These are phyloP conservation scores for Aphis craccivora DNA, from an alignment of 1,140 invertebrate genomes.

Conservation along the genomic window DNA sequence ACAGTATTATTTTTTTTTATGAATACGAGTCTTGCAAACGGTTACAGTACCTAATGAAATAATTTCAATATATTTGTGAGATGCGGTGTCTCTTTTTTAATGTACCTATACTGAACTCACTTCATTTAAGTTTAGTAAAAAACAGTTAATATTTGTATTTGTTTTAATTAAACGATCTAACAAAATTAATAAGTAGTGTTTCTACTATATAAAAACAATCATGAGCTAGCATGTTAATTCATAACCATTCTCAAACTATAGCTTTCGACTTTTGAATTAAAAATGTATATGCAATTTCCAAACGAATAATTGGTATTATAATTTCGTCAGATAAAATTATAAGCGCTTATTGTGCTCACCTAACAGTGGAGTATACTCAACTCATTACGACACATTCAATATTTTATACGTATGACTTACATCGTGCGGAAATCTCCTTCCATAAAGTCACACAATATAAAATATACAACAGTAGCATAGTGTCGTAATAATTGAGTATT, in stretches of 20 bases:
- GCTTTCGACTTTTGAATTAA: not conserved
- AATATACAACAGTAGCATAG: not conserved
- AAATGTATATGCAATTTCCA: not conserved
- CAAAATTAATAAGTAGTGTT: too few species aligned
- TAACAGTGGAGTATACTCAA: not conserved
- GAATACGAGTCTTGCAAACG: too few species aligned
- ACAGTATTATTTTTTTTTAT: not conserved
- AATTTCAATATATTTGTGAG: not conserved
- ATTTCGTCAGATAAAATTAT: not conserved
- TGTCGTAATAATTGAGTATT: conserved; percentile 17
- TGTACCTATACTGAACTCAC: too few species aligned
- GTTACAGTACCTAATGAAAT: not conserved
- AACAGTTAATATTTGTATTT: too few species aligned
- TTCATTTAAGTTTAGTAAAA: too few species aligned
- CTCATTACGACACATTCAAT: not conserved
- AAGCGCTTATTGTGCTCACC: not conserved
- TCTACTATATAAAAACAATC: too few species aligned
- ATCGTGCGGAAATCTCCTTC: not conserved
- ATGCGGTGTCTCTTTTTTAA: not conserved
- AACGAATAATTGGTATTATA: not conserved
- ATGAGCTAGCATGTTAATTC: too few species aligned
- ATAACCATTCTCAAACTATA: not conserved
- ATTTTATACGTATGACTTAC: not conserved
- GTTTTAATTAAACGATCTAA: too few species aligned
- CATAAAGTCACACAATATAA: not conserved